These are phyloP conservation scores for Pachyrhynchus sulphureomaculatus DNA, from an alignment of 1,140 invertebrate species.

Conservation along the genomic window DNA sequence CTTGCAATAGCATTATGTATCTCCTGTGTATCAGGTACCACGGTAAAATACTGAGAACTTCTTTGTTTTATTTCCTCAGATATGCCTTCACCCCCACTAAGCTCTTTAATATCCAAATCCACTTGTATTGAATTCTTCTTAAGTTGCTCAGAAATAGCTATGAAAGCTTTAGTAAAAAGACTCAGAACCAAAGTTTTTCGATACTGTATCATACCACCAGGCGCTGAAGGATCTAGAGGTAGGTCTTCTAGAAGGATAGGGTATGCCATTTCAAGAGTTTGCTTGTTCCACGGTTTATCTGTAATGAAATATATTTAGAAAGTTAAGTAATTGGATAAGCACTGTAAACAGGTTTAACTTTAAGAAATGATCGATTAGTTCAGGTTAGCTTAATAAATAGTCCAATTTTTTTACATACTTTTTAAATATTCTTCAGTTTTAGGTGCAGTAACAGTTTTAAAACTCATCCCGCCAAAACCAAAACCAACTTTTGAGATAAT, in stretches of 20 bases:
- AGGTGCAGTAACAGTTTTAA: conserved; percentile 76
- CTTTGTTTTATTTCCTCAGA: conserved; percentile 59
- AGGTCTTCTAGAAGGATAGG: conserved; percentile 73
- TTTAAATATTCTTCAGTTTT: conserved; percentile 66
- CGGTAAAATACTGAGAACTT: conserved; percentile 80
- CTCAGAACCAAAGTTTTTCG: conserved; percentile 77
- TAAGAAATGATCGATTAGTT: too few relatives aligned
- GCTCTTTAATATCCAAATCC: conserved; percentile 50
- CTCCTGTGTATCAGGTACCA: conserved; percentile 62
- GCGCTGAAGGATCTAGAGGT: conserved; percentile 72
- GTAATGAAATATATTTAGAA: too few relatives aligned
- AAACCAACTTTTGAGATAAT: conserved; percentile 66
- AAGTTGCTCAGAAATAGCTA: conserved; percentile 62
- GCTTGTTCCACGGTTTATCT: conserved; percentile 70
- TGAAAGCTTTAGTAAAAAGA: conserved; percentile 89
- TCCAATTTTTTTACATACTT: too few relatives aligned
- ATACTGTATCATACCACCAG: conserved; percentile 89
- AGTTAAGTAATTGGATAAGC: too few relatives aligned
- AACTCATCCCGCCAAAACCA: conserved; percentile 89
- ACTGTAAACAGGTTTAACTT: too few relatives aligned
- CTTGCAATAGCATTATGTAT: conserved; percentile 75
- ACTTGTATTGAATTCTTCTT: conserved; percentile 56
- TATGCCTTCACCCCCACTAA: conserved; percentile 63
- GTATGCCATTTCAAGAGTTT: conserved; percentile 66
- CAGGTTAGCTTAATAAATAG: too few relatives aligned